phyloP scores from a whole-genome alignment of 2,888 invertebrate genomes.

The Drosophila antonietae region DNA sequence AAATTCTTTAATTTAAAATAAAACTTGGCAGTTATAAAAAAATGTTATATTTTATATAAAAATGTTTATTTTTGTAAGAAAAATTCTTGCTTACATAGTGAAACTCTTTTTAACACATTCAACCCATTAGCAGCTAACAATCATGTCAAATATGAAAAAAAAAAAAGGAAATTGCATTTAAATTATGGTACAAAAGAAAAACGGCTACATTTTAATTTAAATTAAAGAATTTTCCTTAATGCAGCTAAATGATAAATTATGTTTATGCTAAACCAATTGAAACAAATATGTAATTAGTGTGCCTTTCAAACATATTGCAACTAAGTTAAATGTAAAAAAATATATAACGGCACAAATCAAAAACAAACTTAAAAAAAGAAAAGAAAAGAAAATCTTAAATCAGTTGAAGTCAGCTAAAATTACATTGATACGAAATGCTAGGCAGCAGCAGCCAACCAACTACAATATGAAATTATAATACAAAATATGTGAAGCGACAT shows the following conservation, averaged over 20 bases:
- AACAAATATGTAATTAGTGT: slow-evolving; percentile 59
- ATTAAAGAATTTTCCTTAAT: slow-evolving; percentile 69
- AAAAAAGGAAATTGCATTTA: slow-evolving; percentile 64
- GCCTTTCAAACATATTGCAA: slow-evolving; percentile 58
- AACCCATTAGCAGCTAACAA: slow-evolving; percentile 19
- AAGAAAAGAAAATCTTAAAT: not conserved
- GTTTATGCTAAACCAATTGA: slow-evolving; percentile 25
- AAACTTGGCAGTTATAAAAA: slow-evolving; percentile 22
- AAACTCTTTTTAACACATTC: slow-evolving; percentile 9
- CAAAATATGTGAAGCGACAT: slow-evolving; percentile 40
- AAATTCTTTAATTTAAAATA: slow-evolving; percentile 77
- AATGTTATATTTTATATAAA: slow-evolving; percentile 27
- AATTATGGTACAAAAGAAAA: slow-evolving; percentile 73
- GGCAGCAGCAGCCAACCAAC: slow-evolving; percentile 43
- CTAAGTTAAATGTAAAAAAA: slow-evolving; percentile 47
- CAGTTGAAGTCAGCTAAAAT: not conserved
- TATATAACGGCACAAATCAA: slow-evolving; percentile 63
- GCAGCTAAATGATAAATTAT: slow-evolving; percentile 27
- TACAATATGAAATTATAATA: slow-evolving; percentile 63
- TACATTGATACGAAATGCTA: slow-evolving; percentile 16
- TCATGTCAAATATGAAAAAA: not conserved
- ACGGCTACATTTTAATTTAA: slow-evolving; percentile 57
- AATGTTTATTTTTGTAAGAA: slow-evolving; percentile 11
- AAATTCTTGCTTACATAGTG: slow-evolving; percentile 11
- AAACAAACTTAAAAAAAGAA: not conserved